phyloP scores from a whole-genome alignment of 2,888 invertebrate species.

The Perizoma flavofasciatum region DNA sequence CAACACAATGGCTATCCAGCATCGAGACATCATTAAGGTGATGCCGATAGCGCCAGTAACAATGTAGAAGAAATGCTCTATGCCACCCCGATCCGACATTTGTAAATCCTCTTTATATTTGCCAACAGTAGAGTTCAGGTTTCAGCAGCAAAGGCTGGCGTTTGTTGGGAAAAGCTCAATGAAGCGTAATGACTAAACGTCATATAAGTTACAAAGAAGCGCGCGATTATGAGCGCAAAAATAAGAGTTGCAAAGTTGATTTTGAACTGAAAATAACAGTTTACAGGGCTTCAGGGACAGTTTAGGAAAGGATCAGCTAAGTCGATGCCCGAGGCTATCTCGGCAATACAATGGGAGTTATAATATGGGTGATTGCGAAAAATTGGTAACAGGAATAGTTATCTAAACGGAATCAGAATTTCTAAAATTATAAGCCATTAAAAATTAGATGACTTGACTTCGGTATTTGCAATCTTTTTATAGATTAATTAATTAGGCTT shows the following conservation, averaged over 20 bases:
- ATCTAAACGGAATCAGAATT: conserved; percentile 20
- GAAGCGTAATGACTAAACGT: conserved; percentile 68
- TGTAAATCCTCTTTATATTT: conserved; percentile 54
- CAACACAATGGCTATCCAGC: conserved; percentile 84
- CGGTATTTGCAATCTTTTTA: too few species aligned
- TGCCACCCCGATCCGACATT: conserved; percentile 37
- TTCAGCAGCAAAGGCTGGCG: conserved; percentile 43
- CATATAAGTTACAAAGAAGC: conserved; percentile 66
- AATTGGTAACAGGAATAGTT: conserved; percentile 60
- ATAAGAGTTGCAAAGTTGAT: conserved; percentile 56
- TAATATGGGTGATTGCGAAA: conserved; percentile 75
- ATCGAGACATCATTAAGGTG: conserved; percentile 85
- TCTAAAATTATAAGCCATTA: conserved; percentile 9
- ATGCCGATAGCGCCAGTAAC: conserved; percentile 81
- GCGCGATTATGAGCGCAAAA: conserved; percentile 65
- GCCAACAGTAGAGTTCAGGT: conserved; percentile 43
- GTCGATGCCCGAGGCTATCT: conserved; percentile 74
- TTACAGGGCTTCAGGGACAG: conserved; percentile 60
- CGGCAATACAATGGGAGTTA: conserved; percentile 73
- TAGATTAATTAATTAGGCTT: too few species aligned
- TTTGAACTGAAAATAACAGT: conserved; percentile 50
- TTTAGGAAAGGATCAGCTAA: conserved; percentile 74
- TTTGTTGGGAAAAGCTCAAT: conserved; percentile 54
- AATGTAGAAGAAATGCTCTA: conserved; percentile 57
- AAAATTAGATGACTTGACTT: not conserved